Base-by-base conservation (phyloP, 1,140 invertebrate species). In the Aphelenchoides besseyi region DNA sequence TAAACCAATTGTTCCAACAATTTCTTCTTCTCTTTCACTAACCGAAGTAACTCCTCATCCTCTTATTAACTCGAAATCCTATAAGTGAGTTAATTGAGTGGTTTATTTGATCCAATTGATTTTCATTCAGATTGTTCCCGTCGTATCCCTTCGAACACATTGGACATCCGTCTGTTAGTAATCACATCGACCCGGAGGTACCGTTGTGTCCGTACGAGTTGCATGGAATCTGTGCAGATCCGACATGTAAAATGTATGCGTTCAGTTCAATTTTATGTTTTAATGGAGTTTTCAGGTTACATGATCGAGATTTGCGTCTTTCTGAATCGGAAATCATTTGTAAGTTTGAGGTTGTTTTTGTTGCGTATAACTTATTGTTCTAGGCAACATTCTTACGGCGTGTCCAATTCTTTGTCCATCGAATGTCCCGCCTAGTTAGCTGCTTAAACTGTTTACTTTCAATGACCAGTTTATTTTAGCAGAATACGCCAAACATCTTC, bases 101-200 rank as follows among this genome's bases (percentile, higher is more conserved):
- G n/a, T 23, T 48, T 48, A 12, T 48, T 12, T 48, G 12, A 48
- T 48, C 41, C 41, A 48, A 48, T 48, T 48, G 41, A 48, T 48
- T 23, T 48, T 12, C 23, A 23, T 48, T 48, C 41, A 48, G 30
- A 29, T 61, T 61, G 30, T 61, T 18, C 30, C 59, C 59, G 18
- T 61, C 30, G n/a, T 61, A n/a, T 26, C 59, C 59, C 59, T 61
- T 61, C 59, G n/a, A 61, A 2, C 59, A 61, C 2, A 61, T 61
- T n/a, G 18, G 28, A 18, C 59, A 61, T 61, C 59, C 59, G 16
- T 16, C 59, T 2, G 26, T 61, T 36, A 18, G 16, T 26, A 61
- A 30, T 30, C n/a, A 36, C n/a, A 18, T 61, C n/a, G 30, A 61
- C 16, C n/a, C 59, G 2, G 33, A 29, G n/a, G 59, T 61, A 0